A percentile compares a stretch with the other conserved stretches of the same genome.
phyloP scores from a whole-genome alignment of 2,888 invertebrate genomes.

The Ellobium chinense region DNA sequence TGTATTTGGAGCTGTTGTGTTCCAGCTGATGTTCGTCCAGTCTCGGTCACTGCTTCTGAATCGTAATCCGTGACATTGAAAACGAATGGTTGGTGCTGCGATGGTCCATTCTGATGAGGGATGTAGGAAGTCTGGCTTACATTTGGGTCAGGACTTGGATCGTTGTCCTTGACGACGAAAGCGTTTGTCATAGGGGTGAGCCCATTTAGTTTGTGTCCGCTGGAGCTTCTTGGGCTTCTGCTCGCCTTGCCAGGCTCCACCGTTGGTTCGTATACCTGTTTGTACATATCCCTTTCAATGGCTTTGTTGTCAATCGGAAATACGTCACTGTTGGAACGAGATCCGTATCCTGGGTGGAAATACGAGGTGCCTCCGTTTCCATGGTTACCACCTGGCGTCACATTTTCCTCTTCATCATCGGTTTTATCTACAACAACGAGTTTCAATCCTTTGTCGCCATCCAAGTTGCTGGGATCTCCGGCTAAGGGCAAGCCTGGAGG shows the following conservation, averaged over 20 bases:
- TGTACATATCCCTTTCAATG: slow-evolving; percentile 37
- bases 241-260: not conserved
- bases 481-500: slow-evolving; percentile 6
- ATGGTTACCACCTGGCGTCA: not conserved
- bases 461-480: not conserved
- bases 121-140: not conserved
- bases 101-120: not conserved
- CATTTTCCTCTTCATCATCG: slow-evolving; percentile 33
- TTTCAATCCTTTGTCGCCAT: slow-evolving; percentile 4
- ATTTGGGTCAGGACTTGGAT: not conserved
- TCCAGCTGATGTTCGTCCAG: not conserved
- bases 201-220: not conserved
- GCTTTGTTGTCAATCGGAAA: slow-evolving; percentile 30
- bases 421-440: slow-evolving; percentile 34
- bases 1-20: not conserved
- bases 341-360: not conserved
- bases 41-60: not conserved
- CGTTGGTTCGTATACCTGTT: slow-evolving; percentile 24
- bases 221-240: not conserved
- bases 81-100: not conserved
- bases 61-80: slow-evolving; percentile 29
- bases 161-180: not conserved
- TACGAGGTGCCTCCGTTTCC: not conserved
- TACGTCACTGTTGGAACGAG: slow-evolving; percentile 21
- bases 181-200: not conserved